Conservation (phyloP, 1,140 invertebrate species). For the Macrocentrus cingulum region DNA sequence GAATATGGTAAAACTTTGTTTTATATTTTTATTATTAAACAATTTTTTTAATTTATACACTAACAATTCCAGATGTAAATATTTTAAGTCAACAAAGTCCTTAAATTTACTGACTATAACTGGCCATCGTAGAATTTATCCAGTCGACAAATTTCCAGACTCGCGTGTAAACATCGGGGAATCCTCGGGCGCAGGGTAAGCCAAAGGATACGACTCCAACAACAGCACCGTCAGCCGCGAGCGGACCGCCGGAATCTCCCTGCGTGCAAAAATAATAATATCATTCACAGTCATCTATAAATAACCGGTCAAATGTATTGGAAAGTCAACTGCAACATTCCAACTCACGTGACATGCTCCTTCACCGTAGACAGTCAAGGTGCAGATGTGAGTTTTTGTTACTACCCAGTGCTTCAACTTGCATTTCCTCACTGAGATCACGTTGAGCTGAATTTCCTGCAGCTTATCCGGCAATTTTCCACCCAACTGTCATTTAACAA, state of each 20-base stretch:
- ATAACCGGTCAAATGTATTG: too few species aligned
- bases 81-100: too few species aligned
- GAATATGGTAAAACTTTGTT: too few species aligned
- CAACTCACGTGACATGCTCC: slow-evolving; percentile 19
- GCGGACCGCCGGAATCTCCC: neutral
- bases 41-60: too few species aligned
- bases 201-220: neutral
- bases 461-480: slow-evolving; percentile 36
- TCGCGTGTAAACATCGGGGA: neutral
- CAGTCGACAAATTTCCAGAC: neutral
- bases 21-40: too few species aligned
- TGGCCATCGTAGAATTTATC: neutral
- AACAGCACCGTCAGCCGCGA: neutral
- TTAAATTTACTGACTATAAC: neutral
- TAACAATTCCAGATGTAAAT: too few species aligned
- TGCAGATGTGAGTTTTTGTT: neutral
- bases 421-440: slow-evolving; percentile 31
- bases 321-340: neutral
- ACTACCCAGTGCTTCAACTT: neutral
- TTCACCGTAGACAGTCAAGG: slow-evolving; percentile 1
- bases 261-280: too few species aligned
- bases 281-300: too few species aligned
- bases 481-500: slow-evolving; percentile 28
- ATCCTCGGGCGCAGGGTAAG: neutral
- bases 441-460: slow-evolving; percentile 38